A percentile compares a stretch with the other conserved stretches of the same genome.
These are phyloP conservation scores for Holacanthus passer DNA, from an alignment of 2,113 vertebrate species.

Conservation along the genomic window DNA sequence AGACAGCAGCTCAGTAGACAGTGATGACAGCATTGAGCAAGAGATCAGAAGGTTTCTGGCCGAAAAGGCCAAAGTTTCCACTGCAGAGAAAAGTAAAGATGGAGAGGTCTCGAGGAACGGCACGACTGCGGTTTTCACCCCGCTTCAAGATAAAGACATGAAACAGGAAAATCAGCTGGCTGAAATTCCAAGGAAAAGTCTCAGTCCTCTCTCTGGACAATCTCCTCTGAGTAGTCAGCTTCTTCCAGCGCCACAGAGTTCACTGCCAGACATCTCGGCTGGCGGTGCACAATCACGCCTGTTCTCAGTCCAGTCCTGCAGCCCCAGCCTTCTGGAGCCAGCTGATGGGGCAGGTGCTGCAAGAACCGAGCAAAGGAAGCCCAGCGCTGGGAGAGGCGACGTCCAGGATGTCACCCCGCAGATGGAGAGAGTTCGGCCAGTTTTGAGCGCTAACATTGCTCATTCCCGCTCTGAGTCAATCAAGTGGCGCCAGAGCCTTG, in stretches of 20 bases:
- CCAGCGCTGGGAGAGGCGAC: neutral
- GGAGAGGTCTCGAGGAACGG: conserved; percentile 45
- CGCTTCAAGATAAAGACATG: conserved; percentile 37
- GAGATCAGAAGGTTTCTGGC: conserved; percentile 94
- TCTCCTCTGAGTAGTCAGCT: conserved; percentile 1
- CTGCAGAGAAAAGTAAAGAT: conserved; percentile 44
- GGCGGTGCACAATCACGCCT: conserved; percentile 14
- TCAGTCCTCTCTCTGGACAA: conserved; percentile 18
- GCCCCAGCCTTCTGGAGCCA: conserved; percentile 60
- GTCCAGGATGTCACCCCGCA: neutral
- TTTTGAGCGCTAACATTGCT: conserved; percentile 24
- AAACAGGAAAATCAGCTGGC: conserved; percentile 77
- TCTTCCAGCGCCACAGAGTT: conserved; percentile 21
- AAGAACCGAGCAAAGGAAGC: conserved; percentile 42
- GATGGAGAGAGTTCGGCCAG: conserved; percentile 23
- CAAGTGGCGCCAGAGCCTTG: conserved; percentile 78
- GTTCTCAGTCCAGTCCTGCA: conserved; percentile 44
- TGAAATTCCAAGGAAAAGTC: conserved; percentile 67
- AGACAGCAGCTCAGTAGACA: conserved; percentile 93
- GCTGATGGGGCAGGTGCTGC: conserved; percentile 68
- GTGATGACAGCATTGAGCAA: conserved; percentile 95
- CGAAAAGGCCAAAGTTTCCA: conserved; percentile 90
- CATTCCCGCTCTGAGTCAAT: conserved; percentile 65
- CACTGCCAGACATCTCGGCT: neutral
- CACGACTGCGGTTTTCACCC: neutral